Evolutionary conservation across 1,140 invertebrate genomes (phyloP).

Genomic region (Mya arenaria): DNA sequence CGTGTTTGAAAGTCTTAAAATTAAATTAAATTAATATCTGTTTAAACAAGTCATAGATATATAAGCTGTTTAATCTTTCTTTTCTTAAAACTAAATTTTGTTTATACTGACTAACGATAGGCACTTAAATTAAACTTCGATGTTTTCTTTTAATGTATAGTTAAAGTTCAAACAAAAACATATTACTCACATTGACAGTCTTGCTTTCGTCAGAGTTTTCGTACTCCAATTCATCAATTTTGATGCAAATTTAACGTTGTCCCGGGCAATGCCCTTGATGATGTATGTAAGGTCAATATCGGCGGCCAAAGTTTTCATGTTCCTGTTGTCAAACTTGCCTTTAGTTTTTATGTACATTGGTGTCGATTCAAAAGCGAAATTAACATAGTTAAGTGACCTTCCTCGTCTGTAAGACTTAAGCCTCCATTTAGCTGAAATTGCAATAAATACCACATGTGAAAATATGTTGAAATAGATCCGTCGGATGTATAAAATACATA

Average conservation of each 20-base stretch:
- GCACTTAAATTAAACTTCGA: too few species aligned
- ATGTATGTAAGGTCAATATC: slow-evolving; percentile 35
- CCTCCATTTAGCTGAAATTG: slow-evolving; percentile 12
- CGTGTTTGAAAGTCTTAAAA: too few species aligned
- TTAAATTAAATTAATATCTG: too few species aligned
- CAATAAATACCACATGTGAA: not conserved
- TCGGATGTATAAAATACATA: too few species aligned
- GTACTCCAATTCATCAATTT: slow-evolving; percentile 39
- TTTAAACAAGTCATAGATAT: too few species aligned
- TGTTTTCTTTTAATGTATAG: too few species aligned
- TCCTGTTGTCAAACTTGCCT: slow-evolving; percentile 11
- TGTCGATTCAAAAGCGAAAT: slow-evolving; percentile 2
- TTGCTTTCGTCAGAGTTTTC: slow-evolving; percentile 32
- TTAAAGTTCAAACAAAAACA: too few species aligned
- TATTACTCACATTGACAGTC: slow-evolving; percentile 25
- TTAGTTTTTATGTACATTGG: slow-evolving; percentile 5
- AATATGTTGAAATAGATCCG: too few species aligned
- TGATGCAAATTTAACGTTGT: slow-evolving; percentile 41
- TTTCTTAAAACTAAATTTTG: too few species aligned
- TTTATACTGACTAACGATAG: too few species aligned
- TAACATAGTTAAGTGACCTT: not conserved
- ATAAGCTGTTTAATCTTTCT: too few species aligned
- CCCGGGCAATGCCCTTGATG: slow-evolving; percentile 26
- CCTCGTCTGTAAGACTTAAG: slow-evolving; percentile 3
- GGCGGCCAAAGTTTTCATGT: not conserved